These are phyloP conservation scores for Stomatorhinus ivindoensis DNA, from an alignment of 2,113 vertebrate species.

Conservation along the genomic window DNA sequence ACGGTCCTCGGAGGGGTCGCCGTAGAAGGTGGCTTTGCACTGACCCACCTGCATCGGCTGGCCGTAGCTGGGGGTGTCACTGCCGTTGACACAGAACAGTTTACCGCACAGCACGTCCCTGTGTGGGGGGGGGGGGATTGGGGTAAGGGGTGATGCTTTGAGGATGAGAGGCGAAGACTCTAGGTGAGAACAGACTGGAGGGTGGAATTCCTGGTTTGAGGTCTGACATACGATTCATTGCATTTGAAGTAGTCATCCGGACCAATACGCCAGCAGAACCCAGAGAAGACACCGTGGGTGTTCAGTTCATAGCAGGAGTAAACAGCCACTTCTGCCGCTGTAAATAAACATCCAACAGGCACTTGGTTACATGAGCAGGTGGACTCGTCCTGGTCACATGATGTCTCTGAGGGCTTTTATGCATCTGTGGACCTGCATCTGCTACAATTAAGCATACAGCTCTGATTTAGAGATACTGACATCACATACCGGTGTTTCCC, in stretches of 20 bases:
- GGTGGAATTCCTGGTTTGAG: background rate
- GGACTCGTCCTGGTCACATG: background rate
- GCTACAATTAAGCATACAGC: background rate
- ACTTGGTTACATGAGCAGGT: background rate
- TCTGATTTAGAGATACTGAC: background rate
- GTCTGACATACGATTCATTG: slow-evolving; percentile 8
- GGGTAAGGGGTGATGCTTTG: background rate
- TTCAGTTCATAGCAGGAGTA: slow-evolving; percentile 20
- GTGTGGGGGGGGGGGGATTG: slow-evolving; percentile 16
- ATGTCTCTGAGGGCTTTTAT: background rate
- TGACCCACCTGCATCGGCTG: slow-evolving; percentile 33
- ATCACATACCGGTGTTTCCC: background rate
- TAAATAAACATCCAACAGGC: background rate
- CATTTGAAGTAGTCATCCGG: background rate
- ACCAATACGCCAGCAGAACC: background rate
- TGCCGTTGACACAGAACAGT: slow-evolving; percentile 55
- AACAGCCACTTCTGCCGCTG: slow-evolving; percentile 12
- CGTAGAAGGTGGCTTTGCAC: slow-evolving; percentile 51
- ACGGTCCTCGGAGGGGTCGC: slow-evolving; percentile 20
- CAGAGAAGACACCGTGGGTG: background rate
- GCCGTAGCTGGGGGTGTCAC: slow-evolving; percentile 30
- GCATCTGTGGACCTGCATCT: background rate
- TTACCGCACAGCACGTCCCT: slow-evolving; percentile 61
- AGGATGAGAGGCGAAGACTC: background rate
- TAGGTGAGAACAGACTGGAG: background rate